Percentiles rank a stretch among this genome's conserved stretches.
phyloP scores from a whole-genome alignment of 1,140 invertebrate genomes.

The Cepaea nemoralis region DNA sequence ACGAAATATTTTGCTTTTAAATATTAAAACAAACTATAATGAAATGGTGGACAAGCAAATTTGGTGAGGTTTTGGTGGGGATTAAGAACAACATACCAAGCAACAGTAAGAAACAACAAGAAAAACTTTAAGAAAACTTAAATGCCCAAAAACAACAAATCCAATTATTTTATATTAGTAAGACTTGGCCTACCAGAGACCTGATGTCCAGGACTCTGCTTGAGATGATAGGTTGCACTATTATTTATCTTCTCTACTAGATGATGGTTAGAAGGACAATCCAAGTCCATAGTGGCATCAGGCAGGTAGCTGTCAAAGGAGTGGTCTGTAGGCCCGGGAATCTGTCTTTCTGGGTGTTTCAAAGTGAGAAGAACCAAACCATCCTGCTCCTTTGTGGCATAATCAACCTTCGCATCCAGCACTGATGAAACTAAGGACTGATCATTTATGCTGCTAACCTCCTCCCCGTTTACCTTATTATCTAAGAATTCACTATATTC shows the following conservation, averaged over 20 bases:
- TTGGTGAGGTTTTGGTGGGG: not conserved
- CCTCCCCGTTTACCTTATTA: not conserved
- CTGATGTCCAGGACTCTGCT: not conserved
- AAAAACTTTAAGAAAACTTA: no score
- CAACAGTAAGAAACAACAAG: not conserved
- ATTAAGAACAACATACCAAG: not conserved
- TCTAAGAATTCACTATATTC: no score
- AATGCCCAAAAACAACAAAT: no score
- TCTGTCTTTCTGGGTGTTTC: not conserved
- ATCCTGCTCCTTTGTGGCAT: not conserved
- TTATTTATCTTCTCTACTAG: not conserved
- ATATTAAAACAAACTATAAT: no score
- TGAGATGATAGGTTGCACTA: not conserved
- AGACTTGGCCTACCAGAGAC: not conserved
- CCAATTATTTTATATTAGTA: not conserved
- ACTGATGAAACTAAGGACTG: not conserved
- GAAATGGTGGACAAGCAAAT: no score
- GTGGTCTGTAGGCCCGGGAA: not conserved
- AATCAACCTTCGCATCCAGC: not conserved
- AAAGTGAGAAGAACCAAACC: no score
- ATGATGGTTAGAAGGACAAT: not conserved
- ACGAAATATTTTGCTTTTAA: no score
- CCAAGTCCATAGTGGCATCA: not conserved
- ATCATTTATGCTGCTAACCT: not conserved
- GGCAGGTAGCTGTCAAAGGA: not conserved